Percentiles rank a stretch among this genome's conserved stretches.
Conservation (phyloP, 2,888 invertebrate genomes). For the Eupithecia abbreviata region DNA sequence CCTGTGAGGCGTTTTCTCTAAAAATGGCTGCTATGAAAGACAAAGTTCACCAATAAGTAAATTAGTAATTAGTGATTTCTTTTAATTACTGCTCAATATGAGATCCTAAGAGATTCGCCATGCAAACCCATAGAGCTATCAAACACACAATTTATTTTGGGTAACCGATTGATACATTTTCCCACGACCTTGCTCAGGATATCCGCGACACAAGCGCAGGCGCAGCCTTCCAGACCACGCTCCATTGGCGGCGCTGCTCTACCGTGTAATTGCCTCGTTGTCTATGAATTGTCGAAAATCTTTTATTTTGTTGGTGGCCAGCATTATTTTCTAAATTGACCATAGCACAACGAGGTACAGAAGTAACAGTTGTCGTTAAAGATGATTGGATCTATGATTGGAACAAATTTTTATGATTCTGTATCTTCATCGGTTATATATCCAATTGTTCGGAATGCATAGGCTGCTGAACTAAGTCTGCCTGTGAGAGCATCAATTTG, state of each 20-base stretch:
- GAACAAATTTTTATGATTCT: not conserved
- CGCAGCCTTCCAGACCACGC: conserved; percentile 48
- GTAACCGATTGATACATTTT: conserved; percentile 14
- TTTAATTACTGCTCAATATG: too few species aligned
- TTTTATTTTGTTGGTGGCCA: conserved; percentile 34
- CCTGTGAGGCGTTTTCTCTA: too few species aligned
- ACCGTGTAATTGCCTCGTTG: conserved; percentile 67
- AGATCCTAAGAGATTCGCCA: too few species aligned
- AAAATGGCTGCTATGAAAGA: too few species aligned
- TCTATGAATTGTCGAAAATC: conserved; percentile 41
- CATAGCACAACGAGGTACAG: not conserved
- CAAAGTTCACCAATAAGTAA: too few species aligned
- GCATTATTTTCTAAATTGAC: conserved; percentile 3
- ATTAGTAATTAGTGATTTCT: too few species aligned
- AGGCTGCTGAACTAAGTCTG: too few species aligned
- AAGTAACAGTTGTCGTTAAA: not conserved
- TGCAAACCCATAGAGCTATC: not conserved
- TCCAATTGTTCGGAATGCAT: too few species aligned
- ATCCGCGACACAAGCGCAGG: conserved; percentile 48
- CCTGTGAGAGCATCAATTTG: too few species aligned
- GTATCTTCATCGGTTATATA: too few species aligned
- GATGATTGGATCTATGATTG: not conserved
- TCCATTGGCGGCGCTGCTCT: conserved; percentile 57
- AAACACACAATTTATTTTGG: conserved; percentile 13
- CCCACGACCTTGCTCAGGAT: conserved; percentile 60